These are phyloP conservation scores for Drosophila mimetica DNA, from an alignment of 2,888 invertebrate genomes.

Conservation along the genomic window DNA sequence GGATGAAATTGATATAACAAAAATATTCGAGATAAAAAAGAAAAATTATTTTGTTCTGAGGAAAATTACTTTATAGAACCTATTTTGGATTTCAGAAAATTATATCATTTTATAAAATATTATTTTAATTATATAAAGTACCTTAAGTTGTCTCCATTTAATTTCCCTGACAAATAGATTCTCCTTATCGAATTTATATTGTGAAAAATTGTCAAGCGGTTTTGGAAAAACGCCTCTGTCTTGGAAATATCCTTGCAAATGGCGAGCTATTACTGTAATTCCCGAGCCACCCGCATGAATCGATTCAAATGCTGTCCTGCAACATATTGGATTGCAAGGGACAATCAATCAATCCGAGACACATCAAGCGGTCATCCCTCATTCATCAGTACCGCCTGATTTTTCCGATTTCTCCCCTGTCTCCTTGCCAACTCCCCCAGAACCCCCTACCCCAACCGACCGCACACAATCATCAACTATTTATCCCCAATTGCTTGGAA, in stretches of 20 bases:
- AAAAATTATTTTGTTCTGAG: too few species aligned
- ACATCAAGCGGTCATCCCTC: conserved; percentile 44
- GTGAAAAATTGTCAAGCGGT: conserved; percentile 19
- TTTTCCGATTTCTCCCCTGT: conserved; percentile 9
- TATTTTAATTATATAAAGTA: background rate
- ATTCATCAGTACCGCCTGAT: conserved; percentile 24
- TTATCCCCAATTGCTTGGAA: conserved; percentile 49
- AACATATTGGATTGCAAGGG: conserved; percentile 44
- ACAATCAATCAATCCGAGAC: conserved; percentile 49
- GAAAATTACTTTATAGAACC: too few species aligned
- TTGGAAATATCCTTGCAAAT: conserved; percentile 24
- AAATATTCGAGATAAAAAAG: too few species aligned
- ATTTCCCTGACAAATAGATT: background rate
- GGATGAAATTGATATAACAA: too few species aligned
- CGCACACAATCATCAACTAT: conserved; percentile 51
- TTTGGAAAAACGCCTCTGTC: background rate
- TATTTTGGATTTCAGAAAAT: too few species aligned
- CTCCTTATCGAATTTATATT: background rate
- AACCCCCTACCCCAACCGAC: background rate
- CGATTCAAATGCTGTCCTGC: conserved; percentile 38
- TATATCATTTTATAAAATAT: background rate
- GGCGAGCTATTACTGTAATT: conserved; percentile 29
- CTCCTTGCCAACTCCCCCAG: background rate
- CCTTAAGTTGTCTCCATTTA: too few species aligned
- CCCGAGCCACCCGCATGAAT: conserved; percentile 26